phyloP scores from a whole-genome alignment of 1,140 invertebrate genomes.

The Apolygus lucorum region DNA sequence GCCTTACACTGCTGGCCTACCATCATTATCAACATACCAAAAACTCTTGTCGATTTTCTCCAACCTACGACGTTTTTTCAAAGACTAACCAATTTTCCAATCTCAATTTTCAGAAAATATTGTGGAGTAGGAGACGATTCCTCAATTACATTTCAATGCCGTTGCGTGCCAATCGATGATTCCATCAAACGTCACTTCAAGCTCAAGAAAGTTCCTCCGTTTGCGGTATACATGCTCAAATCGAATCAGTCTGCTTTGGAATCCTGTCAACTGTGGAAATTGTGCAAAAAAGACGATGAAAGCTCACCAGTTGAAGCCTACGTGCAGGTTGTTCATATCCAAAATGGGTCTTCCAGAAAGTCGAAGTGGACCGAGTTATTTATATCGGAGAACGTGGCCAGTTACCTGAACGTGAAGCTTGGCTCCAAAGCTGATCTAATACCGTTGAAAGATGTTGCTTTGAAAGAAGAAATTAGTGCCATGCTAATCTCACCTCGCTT shows the following conservation, averaged over 20 bases:
- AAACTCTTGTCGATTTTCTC: too few species aligned
- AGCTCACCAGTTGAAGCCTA: slow-evolving; percentile 13
- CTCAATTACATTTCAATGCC: neutral
- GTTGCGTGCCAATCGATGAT: slow-evolving; percentile 11
- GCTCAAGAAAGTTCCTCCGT: slow-evolving; percentile 5
- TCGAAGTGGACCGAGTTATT: neutral
- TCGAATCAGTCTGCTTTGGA: too few species aligned
- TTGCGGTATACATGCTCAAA: slow-evolving; percentile 11
- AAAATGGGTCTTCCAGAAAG: neutral
- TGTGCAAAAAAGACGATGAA: too few species aligned
- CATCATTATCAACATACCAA: too few species aligned
- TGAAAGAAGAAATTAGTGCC: slow-evolving; percentile 1
- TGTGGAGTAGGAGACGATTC: too few species aligned
- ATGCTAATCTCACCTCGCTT: slow-evolving; percentile 15
- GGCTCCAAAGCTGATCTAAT: slow-evolving; percentile 17
- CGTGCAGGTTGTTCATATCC: slow-evolving; percentile 23
- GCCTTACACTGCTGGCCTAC: too few species aligned
- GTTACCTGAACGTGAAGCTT: slow-evolving; percentile 9
- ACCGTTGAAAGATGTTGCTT: slow-evolving; percentile 3
- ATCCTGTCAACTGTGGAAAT: too few species aligned
- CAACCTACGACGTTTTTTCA: too few species aligned
- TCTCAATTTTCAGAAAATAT: too few species aligned
- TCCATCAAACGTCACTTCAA: neutral
- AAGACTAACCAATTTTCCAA: too few species aligned
- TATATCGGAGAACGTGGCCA: slow-evolving; percentile 18